Base-by-base conservation (phyloP, 2,888 invertebrate genomes). In the Troides aeacus region DNA sequence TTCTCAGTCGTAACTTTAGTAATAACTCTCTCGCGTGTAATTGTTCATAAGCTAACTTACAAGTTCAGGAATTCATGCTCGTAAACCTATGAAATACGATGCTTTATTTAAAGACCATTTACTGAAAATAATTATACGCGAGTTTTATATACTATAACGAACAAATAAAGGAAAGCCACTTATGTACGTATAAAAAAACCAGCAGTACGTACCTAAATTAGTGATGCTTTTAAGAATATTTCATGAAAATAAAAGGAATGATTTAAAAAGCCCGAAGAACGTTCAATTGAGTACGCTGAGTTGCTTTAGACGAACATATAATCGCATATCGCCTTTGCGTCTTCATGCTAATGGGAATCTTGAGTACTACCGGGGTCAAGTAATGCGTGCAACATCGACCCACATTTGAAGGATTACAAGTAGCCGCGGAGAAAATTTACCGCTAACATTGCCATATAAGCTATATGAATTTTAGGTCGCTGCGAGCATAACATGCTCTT, bases 381-480 rank as follows among this genome's bases (percentile, higher is more conserved):
- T 83, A 86, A 85, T 89, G 90, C 89, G 90, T 91, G 87, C 88
- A 88, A 81, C 83, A 82, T 78, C 90, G 92, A 90, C 92, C 92
- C 85, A 92, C 92, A 90, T 92, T 88, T 89, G 87, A 87, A 90
- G 89, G 90, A 90, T 89, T 87, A 90, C 89, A 90, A 91, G 92
- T 92, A 91, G 92, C 90, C 86, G 87, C 86, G 81, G 87, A 92
- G 92, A 91, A 88, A 91, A 89, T 92, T 91, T 92, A 92, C 92
- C 92, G 92, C 91, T 92, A 92, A 84, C 91, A 84, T 90, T 86
- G 87, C 92, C 92, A 91, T 92, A 92, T 92, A 92, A 90, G 90
- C 88, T 87, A 89, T 90, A 90, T 90, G 91, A 90, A 90, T 92
- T 92, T 92, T 92, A 92, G 92, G 92, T 92, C 92, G 89, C 86